These are phyloP conservation scores for Lucinisca nassula DNA, from an alignment of 2,888 invertebrate genomes.

Conservation along the genomic window DNA sequence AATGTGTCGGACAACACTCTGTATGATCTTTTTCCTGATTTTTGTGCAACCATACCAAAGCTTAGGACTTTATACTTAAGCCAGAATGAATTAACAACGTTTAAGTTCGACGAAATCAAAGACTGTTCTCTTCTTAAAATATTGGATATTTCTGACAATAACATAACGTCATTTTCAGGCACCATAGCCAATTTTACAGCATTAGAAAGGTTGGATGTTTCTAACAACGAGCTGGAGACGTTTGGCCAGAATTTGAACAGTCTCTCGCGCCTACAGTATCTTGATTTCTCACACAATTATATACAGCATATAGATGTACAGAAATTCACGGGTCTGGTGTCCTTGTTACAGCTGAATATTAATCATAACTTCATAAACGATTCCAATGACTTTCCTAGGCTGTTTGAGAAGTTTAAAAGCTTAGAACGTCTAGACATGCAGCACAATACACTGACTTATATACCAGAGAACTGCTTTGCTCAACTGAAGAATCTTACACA, in stretches of 20 bases:
- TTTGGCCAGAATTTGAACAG: conserved; percentile 4
- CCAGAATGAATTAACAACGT: conserved; percentile 38
- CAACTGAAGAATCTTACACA: conserved; percentile 11
- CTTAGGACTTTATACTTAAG: conserved; percentile 41
- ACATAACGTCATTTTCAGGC: conserved; percentile 22
- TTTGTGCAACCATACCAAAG: conserved; percentile 55
- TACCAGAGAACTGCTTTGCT: conserved; percentile 42
- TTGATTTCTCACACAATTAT: conserved; percentile 33
- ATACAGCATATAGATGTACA: background rate
- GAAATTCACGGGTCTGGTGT: background rate
- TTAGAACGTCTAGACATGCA: conserved; percentile 29
- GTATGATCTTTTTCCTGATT: conserved; percentile 42
- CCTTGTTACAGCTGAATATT: conserved; percentile 18
- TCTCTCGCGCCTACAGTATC: background rate
- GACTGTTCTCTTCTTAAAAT: conserved; percentile 19
- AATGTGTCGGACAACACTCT: conserved; percentile 41
- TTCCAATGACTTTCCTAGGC: conserved; percentile 11
- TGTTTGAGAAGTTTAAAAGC: conserved; percentile 3
- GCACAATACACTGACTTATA: conserved; percentile 15
- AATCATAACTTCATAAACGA: conserved; percentile 31
- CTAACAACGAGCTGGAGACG: conserved; percentile 18
- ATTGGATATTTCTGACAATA: conserved; percentile 56
- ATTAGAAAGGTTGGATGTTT: conserved; percentile 32
- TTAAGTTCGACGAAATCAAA: conserved; percentile 44
- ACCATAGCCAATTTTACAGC: conserved; percentile 15